A percentile compares a stretch with the other conserved stretches of the same genome.
Evolutionary conservation across 2,113 vertebrate genomes (phyloP).

Genomic region (Stegostoma tigrinum): DNA sequence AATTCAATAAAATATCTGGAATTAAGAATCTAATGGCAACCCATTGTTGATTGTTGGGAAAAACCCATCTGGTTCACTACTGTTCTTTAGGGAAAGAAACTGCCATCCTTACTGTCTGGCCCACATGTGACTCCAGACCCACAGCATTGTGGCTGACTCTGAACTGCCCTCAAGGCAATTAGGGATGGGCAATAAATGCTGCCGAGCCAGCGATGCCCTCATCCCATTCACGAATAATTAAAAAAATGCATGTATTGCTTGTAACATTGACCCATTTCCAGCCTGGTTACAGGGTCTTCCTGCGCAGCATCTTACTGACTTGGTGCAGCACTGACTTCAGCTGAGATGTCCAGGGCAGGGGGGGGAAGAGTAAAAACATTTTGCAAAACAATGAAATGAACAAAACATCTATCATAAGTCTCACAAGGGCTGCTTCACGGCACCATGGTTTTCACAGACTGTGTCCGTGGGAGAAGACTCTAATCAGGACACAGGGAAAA

Average conservation of each 20-base stretch:
- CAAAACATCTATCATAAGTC: background rate
- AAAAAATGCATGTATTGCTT: background rate
- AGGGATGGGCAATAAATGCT: too few relatives aligned
- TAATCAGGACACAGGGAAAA: background rate
- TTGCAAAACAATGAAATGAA: background rate
- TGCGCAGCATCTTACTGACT: background rate
- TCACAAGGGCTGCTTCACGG: background rate
- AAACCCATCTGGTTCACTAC: too few relatives aligned
- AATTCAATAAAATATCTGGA: too few relatives aligned
- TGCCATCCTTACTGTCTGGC: too few relatives aligned
- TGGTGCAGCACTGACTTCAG: background rate
- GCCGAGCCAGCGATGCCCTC: too few relatives aligned
- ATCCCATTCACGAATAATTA: too few relatives aligned
- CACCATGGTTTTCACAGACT: background rate
- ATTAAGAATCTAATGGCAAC: too few relatives aligned
- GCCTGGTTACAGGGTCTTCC: background rate
- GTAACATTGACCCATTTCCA: background rate
- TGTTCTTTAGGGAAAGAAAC: too few relatives aligned
- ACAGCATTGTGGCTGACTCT: too few relatives aligned
- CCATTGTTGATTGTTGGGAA: too few relatives aligned
- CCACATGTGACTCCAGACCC: too few relatives aligned
- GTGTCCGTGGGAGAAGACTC: background rate
- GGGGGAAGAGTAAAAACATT: background rate
- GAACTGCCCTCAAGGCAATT: too few relatives aligned
- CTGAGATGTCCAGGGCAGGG: background rate